Conservation (phyloP, 2,888 invertebrate genomes). For the Diaphora mendica region DNA sequence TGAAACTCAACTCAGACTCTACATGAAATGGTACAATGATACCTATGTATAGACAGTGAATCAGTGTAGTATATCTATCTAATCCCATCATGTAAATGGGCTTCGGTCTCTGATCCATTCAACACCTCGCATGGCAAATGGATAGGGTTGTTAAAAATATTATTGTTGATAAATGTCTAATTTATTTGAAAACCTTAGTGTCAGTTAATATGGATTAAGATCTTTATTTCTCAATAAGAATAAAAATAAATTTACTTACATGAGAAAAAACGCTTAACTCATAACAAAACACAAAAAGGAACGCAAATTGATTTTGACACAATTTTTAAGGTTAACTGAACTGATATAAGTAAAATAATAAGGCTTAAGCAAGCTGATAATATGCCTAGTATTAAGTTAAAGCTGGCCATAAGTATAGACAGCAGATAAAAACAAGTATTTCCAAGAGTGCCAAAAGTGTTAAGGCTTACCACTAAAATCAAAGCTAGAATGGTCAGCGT, state of each 20-base stretch:
- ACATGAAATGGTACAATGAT: neutral
- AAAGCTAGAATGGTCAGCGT: neutral
- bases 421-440: neutral
- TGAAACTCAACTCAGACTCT: neutral
- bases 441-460: neutral
- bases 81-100: conserved; percentile 50
- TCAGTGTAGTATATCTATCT: conserved; percentile 30
- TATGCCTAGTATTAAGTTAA: too few relatives aligned
- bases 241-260: too few relatives aligned
- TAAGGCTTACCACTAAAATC: neutral
- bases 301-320: too few relatives aligned
- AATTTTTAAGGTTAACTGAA: too few relatives aligned
- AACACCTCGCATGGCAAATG: conserved; percentile 23
- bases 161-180: neutral
- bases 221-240: too few relatives aligned
- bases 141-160: conserved; percentile 5
- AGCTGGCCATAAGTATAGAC: too few relatives aligned
- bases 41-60: conserved; percentile 19
- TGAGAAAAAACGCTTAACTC: too few relatives aligned
- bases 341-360: too few relatives aligned
- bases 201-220: too few relatives aligned
- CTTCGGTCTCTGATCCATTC: conserved; percentile 36
- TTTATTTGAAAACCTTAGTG: too few relatives aligned
- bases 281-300: too few relatives aligned
- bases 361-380: too few relatives aligned